These are phyloP conservation scores for Cataglyphis rosenhaueri DNA, from an alignment of 2,888 invertebrate genomes.

Conservation along the genomic window DNA sequence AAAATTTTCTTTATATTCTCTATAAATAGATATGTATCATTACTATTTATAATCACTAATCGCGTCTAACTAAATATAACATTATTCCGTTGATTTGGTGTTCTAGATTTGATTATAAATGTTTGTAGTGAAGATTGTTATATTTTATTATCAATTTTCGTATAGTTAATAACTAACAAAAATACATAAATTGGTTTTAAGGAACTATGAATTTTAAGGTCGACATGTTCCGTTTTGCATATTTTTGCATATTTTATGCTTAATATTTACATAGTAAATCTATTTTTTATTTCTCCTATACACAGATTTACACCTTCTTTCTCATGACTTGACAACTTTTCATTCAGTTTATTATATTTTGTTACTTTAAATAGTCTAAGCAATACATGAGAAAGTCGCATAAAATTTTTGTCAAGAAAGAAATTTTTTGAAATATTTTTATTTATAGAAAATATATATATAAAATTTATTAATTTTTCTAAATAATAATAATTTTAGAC, in stretches of 20 bases:
- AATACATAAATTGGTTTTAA: constrained; percentile 21
- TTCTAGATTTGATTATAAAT: neutral
- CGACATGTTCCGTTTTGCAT: constrained; percentile 11
- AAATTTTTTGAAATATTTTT: neutral
- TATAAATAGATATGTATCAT: neutral
- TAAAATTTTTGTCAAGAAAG: neutral
- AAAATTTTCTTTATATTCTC: neutral
- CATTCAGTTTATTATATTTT: neutral
- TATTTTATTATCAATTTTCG: neutral
- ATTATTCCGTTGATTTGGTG: neutral
- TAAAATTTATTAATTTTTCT: no score
- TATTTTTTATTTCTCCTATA: neutral
- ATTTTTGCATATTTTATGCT: neutral
- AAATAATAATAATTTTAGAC: neutral
- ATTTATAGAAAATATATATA: neutral
- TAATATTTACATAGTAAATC: neutral
- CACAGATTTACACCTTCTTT: neutral
- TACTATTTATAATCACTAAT: neutral
- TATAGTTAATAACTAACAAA: neutral
- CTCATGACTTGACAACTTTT: neutral
- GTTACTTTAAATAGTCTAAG: neutral
- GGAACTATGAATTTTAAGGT: constrained; percentile 19
- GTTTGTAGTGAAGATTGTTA: neutral
- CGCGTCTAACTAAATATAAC: neutral
- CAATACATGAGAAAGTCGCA: neutral